These are phyloP conservation scores for Tetragnatha montana DNA, from an alignment of 2,888 invertebrate species.

Conservation along the genomic window DNA sequence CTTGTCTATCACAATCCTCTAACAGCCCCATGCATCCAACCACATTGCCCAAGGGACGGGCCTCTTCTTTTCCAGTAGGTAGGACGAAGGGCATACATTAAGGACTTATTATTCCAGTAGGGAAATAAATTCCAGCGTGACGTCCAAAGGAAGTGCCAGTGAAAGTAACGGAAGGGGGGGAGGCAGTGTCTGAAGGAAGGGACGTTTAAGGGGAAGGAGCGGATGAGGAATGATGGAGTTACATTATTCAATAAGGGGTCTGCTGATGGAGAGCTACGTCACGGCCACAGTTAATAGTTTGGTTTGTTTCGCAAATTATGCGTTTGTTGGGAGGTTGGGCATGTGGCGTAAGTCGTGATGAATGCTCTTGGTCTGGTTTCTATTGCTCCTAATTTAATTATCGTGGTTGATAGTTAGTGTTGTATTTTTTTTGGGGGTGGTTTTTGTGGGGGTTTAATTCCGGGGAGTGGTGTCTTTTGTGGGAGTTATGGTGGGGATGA, in stretches of 20 bases:
- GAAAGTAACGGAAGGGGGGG: not conserved
- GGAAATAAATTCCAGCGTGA: not conserved
- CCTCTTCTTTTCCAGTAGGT: not conserved
- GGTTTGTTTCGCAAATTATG: constrained; percentile 13
- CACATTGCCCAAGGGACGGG: constrained; percentile 2
- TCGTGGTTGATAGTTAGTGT: not conserved
- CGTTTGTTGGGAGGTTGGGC: not conserved
- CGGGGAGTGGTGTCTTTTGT: not conserved
- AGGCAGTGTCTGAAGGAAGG: not conserved
- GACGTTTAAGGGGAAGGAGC: not conserved
- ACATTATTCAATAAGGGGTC: constrained; percentile 11
- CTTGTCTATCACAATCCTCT: too few relatives aligned
- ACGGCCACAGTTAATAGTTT: not conserved
- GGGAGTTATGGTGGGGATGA: not conserved
- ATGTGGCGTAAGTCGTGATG: not conserved
- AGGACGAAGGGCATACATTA: constrained; percentile 12
- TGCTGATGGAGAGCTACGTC: not conserved
- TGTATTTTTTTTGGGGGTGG: not conserved
- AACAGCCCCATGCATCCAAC: not conserved
- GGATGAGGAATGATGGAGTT: not conserved
- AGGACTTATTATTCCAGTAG: constrained; percentile 4
- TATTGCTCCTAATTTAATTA: not conserved
- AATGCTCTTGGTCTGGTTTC: not conserved
- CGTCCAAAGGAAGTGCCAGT: not conserved
- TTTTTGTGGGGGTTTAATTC: not conserved